Evolutionary conservation across 1,140 invertebrate genomes (phyloP).

Genomic region (Whitmania pigra): DNA sequence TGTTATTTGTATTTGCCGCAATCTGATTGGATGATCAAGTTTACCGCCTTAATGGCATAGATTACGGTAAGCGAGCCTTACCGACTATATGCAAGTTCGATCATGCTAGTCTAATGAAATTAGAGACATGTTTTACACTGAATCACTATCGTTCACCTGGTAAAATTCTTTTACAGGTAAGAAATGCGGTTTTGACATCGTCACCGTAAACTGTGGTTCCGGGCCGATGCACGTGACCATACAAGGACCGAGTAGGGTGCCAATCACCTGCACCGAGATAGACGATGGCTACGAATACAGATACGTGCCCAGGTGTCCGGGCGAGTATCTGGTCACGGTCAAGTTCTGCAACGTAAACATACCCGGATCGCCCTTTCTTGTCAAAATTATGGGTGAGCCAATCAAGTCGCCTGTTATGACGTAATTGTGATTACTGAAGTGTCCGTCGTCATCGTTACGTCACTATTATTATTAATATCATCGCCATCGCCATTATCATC

Average conservation of each 20-base stretch:
- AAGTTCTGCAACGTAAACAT: constrained; percentile 84
- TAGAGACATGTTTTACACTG: not conserved
- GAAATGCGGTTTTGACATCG: constrained; percentile 87
- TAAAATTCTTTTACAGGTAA: constrained; percentile 46
- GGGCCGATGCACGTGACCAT: constrained; percentile 80
- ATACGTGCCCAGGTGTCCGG: constrained; percentile 85
- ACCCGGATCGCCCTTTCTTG: constrained; percentile 78
- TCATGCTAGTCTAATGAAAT: too few species aligned
- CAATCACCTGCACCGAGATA: constrained; percentile 66
- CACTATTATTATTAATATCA: not conserved
- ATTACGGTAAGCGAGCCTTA: too few species aligned
- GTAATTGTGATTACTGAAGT: too few species aligned
- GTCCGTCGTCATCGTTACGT: not conserved
- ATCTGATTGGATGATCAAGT: too few species aligned
- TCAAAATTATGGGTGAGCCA: constrained; percentile 60
- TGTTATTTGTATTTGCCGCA: not conserved
- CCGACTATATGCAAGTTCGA: too few species aligned
- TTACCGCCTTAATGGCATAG: too few species aligned
- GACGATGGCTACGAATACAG: constrained; percentile 26
- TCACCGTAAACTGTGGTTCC: constrained; percentile 81
- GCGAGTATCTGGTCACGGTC: constrained; percentile 88
- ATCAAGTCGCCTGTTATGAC: too few species aligned
- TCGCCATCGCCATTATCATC: not conserved
- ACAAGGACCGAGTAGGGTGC: constrained; percentile 86
- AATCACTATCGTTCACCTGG: not conserved